Base-by-base conservation (phyloP, 2,888 invertebrate genomes). In the Volucella bombylans region DNA sequence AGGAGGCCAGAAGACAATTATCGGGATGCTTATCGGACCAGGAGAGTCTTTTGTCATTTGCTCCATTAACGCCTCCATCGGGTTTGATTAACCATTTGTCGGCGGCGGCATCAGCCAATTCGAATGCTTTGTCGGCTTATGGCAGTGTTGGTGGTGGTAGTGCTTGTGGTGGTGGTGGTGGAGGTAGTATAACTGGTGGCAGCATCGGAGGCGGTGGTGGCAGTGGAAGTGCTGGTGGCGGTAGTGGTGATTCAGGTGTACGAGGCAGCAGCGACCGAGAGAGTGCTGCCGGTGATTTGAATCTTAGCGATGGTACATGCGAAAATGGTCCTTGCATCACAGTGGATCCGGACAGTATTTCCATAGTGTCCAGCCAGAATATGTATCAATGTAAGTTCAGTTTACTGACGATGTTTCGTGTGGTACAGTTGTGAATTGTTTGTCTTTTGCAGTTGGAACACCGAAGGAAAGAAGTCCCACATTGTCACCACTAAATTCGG, bases 401-500 rank as follows among this genome's bases (percentile, higher is more conserved):
- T 31, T 31, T 6, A 31, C 31, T 31, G 31, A 31, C 31, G 31
- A 31, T 31, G 31, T 31, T 14, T n/a, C 1, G 8, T 12, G 11
- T n/a, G 10, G 15, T 50, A 18, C 18, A 15, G 15, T 49, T 18
- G 23, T 23, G 11, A 47, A 31, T 39, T 45, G 11, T 55, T 61
- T 52, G 18, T 65, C n/a, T 64, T 23, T 85, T 86, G 14, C 93
- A 94, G 96, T 96, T 89, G 96, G 95, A 87, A 96, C 96, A 31
- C 96, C 96, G 11, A 95, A 96, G 88, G 96, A 96, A 91, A 95
- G 96, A 92, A 96, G 96, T 90, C 96, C 96, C 0, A 96, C 96
- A 31, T 91, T 96, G 87, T 96, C 96, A 61, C 96, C 96, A 10
- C 93, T 96, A 89, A 96, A 96, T 91, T 93, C 93, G 9, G 94